A percentile compares a stretch with the other conserved stretches of the same genome.
phyloP scores from a whole-genome alignment of 2,888 invertebrate species.

The Calephelis perditalis region DNA sequence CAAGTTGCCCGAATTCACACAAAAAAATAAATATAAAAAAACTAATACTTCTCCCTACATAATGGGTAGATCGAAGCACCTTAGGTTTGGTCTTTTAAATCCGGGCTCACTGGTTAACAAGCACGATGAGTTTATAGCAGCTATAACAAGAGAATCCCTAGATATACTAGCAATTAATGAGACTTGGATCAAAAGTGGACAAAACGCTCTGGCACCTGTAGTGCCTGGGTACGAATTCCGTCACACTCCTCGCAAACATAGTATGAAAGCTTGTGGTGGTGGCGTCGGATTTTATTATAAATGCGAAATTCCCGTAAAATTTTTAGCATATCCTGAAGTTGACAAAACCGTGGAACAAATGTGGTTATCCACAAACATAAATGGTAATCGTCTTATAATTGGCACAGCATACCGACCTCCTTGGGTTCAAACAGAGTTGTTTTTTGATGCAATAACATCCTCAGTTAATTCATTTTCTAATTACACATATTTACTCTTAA shows the following conservation, averaged over 20 bases:
- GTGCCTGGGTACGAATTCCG: conserved; percentile 4
- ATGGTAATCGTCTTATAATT: not conserved
- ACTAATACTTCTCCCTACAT: not conserved
- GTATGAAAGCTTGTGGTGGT: not conserved
- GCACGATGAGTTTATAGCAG: conserved; percentile 1
- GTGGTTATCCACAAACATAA: not conserved
- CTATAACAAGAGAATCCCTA: not conserved
- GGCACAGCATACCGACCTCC: not conserved
- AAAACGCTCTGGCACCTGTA: not conserved
- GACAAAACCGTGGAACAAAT: not conserved
- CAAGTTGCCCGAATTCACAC: too few relatives aligned
- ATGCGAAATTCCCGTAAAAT: not conserved
- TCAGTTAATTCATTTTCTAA: not conserved
- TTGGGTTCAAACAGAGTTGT: not conserved
- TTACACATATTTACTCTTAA: not conserved
- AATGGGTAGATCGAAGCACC: not conserved
- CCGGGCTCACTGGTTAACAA: conserved; percentile 1
- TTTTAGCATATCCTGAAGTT: not conserved
- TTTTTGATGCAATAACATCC: not conserved
- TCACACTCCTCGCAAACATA: not conserved
- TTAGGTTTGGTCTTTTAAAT: conserved; percentile 1
- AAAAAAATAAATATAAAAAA: too few relatives aligned
- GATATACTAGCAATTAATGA: not conserved
- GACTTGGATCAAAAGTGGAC: not conserved
- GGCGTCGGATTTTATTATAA: conserved; percentile 8